Percentiles rank a stretch among this genome's conserved stretches.
Evolutionary conservation across 2,113 vertebrate genomes (phyloP).

Genomic region (Brachypodius melanocephalos): DNA sequence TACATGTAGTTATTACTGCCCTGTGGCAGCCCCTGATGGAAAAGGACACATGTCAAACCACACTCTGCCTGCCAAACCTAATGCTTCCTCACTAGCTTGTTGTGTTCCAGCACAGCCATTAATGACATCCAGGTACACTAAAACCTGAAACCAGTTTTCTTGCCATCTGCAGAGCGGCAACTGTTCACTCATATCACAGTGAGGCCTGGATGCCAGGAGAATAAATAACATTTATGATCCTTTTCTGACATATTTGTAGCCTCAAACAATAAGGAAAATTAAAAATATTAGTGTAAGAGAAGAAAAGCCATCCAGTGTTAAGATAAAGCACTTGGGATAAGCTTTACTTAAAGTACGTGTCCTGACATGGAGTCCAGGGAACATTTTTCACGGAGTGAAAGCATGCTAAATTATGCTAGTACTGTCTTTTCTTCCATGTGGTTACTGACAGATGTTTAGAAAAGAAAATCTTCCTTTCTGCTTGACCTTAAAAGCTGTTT

Average conservation of each 20-base stretch:
- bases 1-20: not conserved
- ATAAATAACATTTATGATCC: not conserved
- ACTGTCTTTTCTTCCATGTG: conserved; percentile 45
- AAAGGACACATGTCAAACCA: not conserved
- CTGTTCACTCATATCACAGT: not conserved
- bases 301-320: conserved; percentile 35
- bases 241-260: conserved; percentile 43
- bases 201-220: not conserved
- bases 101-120: not conserved
- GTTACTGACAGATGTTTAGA: conserved; percentile 64
- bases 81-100: not conserved
- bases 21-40: conserved; percentile 53
- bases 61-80: not conserved
- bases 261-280: not conserved
- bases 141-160: not conserved
- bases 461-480: conserved; percentile 62
- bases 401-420: conserved; percentile 51
- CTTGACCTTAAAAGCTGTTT: conserved; percentile 68
- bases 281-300: conserved; percentile 55
- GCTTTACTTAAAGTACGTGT: conserved; percentile 52
- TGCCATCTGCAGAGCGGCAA: conserved; percentile 16
- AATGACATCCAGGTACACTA: not conserved
- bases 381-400: conserved; percentile 51
- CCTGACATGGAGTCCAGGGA: conserved; percentile 59
- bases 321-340: conserved; percentile 54